These are phyloP conservation scores for Porites evermanni DNA, from an alignment of 92 coral and sea anemone species.

Conservation along the genomic window DNA sequence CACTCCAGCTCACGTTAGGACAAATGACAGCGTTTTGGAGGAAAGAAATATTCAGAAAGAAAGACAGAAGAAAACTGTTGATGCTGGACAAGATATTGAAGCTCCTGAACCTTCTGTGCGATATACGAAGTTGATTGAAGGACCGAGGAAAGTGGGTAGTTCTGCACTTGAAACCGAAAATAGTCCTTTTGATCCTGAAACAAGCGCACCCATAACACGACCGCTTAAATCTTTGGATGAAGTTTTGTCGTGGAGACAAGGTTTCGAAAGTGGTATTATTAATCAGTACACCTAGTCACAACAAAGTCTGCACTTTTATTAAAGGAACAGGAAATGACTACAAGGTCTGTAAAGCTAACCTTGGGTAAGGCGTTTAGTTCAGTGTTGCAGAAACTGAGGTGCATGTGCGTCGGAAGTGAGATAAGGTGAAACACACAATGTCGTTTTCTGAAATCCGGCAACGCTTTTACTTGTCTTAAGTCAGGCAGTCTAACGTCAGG, in stretches of 20 bases:
- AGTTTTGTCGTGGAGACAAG: conserved; percentile 83
- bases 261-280: conserved; percentile 64
- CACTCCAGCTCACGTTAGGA: background rate
- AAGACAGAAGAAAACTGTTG: background rate
- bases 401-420: too few species aligned
- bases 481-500: too few species aligned
- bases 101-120: conserved; percentile 17
- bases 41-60: conserved; percentile 15
- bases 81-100: background rate
- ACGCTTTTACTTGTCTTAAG: too few species aligned
- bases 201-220: conserved; percentile 80
- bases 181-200: conserved; percentile 62
- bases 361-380: too few species aligned
- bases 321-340: too few species aligned
- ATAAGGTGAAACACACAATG: too few species aligned
- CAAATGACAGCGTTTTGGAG: background rate
- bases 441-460: too few species aligned
- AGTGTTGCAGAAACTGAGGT: too few species aligned
- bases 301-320: too few species aligned
- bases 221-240: conserved; percentile 87
- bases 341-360: too few species aligned
- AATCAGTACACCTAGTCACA: too few species aligned
- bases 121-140: conserved; percentile 44
- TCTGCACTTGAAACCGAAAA: conserved; percentile 3
- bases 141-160: conserved; percentile 22